A percentile compares a stretch with the other conserved stretches of the same genome.
Evolutionary conservation across 2,113 vertebrate genomes (phyloP).

Genomic region (Mustela nigripes): DNA sequence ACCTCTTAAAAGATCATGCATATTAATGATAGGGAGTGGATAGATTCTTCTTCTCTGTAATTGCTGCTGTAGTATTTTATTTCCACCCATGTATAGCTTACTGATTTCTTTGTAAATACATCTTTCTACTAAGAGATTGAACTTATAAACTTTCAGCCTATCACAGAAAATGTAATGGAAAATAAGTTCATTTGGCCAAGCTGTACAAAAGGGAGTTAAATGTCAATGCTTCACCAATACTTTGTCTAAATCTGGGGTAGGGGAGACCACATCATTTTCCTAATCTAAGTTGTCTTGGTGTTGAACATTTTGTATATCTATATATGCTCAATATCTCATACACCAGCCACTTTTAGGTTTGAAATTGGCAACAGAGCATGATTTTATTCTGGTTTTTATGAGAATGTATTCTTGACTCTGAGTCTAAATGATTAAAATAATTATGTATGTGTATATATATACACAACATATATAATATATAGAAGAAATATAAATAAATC

Average conservation of each 20-base stretch:
- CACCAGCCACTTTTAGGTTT: neutral
- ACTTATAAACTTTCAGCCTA: neutral
- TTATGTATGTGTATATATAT: neutral
- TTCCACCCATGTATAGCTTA: neutral
- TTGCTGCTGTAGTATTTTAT: neutral
- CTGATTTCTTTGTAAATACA: neutral
- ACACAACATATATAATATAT: neutral
- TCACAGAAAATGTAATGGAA: neutral
- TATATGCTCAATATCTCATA: neutral
- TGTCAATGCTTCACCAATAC: neutral
- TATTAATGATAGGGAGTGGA: neutral
- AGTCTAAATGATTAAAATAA: neutral
- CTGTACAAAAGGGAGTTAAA: neutral
- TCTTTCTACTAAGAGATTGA: neutral
- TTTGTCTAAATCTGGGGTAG: neutral
- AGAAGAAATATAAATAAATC: neutral
- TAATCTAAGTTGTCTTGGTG: neutral
- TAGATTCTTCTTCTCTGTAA: neutral
- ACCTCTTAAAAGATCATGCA: neutral
- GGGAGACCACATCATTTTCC: neutral
- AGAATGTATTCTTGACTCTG: neutral
- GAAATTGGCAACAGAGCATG: neutral
- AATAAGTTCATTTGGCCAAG: neutral
- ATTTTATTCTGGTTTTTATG: neutral
- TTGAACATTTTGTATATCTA: neutral